A percentile compares a stretch with the other conserved stretches of the same genome.
These are phyloP conservation scores for Hydrocynus forskahlii DNA, from an alignment of 2,797 vertebrate genomes.

Conservation along the genomic window DNA sequence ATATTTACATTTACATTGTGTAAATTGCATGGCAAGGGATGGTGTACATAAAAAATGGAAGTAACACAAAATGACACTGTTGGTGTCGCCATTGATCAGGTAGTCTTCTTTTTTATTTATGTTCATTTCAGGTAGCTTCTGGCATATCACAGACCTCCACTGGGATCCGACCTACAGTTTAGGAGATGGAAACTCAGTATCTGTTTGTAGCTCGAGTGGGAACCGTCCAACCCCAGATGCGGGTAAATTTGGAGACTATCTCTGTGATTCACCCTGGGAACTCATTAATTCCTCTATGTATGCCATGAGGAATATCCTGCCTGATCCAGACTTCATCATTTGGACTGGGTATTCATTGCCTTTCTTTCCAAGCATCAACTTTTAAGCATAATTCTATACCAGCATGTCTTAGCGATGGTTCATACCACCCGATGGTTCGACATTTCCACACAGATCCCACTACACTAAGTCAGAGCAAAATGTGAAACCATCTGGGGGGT, in stretches of 20 bases:
- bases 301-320: conserved; percentile 84
- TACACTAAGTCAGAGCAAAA: not conserved
- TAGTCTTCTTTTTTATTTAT: not conserved
- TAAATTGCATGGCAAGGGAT: too few relatives aligned
- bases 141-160: conserved; percentile 94
- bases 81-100: too few relatives aligned
- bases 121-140: conserved; percentile 81
- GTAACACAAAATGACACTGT: too few relatives aligned
- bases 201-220: conserved; percentile 85
- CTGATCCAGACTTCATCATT: conserved; percentile 88
- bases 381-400: not conserved
- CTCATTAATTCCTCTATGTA: conserved; percentile 84
- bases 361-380: not conserved
- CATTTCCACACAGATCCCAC: not conserved
- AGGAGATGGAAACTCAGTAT: conserved; percentile 61
- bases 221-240: conserved; percentile 70
- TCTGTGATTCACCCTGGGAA: conserved; percentile 87
- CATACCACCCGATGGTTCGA: too few relatives aligned
- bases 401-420: not conserved
- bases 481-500: not conserved
- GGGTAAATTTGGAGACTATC: conserved; percentile 86
- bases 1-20: too few relatives aligned
- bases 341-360: conserved; percentile 88
- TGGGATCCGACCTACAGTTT: conserved; percentile 84
- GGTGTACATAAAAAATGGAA: too few relatives aligned